A percentile compares a stretch with the other conserved stretches of the same genome.
Conservation (phyloP, 2,888 invertebrate species). For the Orchestes rusci region DNA sequence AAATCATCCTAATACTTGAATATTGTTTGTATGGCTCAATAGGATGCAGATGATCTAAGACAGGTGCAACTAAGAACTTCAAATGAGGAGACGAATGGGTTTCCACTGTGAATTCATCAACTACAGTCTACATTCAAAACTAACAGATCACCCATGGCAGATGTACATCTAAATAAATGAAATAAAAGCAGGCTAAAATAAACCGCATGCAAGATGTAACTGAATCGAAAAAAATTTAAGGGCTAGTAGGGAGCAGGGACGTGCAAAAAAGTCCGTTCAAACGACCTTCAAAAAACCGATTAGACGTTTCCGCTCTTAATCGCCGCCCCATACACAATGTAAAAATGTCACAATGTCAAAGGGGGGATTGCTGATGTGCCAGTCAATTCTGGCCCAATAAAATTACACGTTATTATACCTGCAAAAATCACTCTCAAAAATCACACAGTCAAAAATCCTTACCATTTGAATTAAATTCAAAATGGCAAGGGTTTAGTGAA, state of each 20-base stretch:
- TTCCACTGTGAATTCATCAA: too few species aligned
- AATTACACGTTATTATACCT: conserved; percentile 30
- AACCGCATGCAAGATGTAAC: conserved; percentile 49
- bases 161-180: too few species aligned
- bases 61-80: too few species aligned
- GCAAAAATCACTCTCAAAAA: conserved; percentile 44
- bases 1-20: too few species aligned
- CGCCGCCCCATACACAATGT: conserved; percentile 82
- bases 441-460: conserved; percentile 33
- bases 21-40: too few species aligned
- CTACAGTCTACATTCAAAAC: too few species aligned
- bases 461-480: too few species aligned
- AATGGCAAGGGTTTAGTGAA: too few species aligned
- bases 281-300: conserved; percentile 66
- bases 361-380: conserved; percentile 20
- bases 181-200: conserved; percentile 54
- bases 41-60: too few species aligned
- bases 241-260: conserved; percentile 61
- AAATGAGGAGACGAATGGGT: too few species aligned
- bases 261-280: conserved; percentile 52
- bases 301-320: conserved; percentile 48
- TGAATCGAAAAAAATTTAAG: conserved; percentile 42
- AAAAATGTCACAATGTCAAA: conserved; percentile 74
- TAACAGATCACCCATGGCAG: too few species aligned
- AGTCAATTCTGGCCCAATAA: background rate